A percentile compares a stretch with the other conserved stretches of the same genome.
These are phyloP conservation scores for Campylorhamphus procurvoides DNA, from an alignment of 2,113 vertebrate species.

Conservation along the genomic window DNA sequence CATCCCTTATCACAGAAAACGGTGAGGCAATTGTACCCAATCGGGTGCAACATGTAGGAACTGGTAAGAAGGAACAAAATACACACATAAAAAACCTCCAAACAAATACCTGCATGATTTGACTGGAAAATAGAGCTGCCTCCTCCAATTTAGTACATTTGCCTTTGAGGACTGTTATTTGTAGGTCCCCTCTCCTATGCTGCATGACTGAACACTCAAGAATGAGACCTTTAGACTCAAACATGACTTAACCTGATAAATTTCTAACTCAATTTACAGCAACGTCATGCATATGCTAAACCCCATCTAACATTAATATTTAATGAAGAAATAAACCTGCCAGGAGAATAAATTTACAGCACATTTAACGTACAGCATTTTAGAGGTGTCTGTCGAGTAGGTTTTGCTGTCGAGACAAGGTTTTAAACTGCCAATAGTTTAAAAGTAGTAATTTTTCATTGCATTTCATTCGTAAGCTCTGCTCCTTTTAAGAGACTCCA, in stretches of 20 bases:
- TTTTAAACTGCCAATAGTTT: conserved; percentile 65
- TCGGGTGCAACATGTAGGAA: neutral
- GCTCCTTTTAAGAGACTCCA: conserved; percentile 46
- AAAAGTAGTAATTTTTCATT: conserved; percentile 62
- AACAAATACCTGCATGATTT: neutral
- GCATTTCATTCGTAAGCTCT: conserved; percentile 36
- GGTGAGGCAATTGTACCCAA: neutral
- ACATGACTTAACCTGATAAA: conserved; percentile 54
- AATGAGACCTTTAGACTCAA: conserved; percentile 44
- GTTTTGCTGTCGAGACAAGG: conserved; percentile 58
- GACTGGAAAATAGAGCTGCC: neutral
- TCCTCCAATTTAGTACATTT: neutral
- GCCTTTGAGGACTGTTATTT: conserved; percentile 10
- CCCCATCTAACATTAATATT: conserved; percentile 63
- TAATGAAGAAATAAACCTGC: conserved; percentile 72
- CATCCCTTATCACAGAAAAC: neutral
- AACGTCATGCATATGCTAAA: conserved; percentile 58
- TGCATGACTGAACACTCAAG: conserved; percentile 6
- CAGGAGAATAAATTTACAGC: conserved; percentile 63
- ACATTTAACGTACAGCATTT: conserved; percentile 2
- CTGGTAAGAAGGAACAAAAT: neutral
- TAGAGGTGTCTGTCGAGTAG: conserved; percentile 44
- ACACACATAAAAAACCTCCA: neutral
- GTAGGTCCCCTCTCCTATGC: neutral
- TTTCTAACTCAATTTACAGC: conserved; percentile 63